Conservation (phyloP, 2,888 invertebrate species). For the Microctonus hyperodae region DNA sequence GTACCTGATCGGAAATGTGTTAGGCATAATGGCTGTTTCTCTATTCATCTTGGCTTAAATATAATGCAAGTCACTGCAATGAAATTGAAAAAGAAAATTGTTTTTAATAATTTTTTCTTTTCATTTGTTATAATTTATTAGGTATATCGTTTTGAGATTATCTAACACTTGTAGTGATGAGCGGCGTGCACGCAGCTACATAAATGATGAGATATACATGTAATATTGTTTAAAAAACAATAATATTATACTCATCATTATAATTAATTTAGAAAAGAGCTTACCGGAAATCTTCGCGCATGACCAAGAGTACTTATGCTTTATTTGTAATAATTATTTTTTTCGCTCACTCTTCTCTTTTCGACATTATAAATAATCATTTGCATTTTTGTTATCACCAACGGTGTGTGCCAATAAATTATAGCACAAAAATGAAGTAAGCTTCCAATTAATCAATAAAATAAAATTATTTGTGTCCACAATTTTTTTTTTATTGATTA, state of each 20-base stretch:
- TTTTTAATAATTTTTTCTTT: slow-evolving; percentile 30
- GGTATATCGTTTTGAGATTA: slow-evolving; percentile 33
- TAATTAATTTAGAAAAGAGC: slow-evolving; percentile 10
- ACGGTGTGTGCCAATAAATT: not conserved
- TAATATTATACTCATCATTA: slow-evolving; percentile 10
- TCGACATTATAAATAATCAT: not conserved
- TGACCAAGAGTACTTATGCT: slow-evolving; percentile 13
- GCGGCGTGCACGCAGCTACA: not conserved
- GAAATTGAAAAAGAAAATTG: slow-evolving; percentile 16
- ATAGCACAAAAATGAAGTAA: not conserved
- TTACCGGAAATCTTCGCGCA: not conserved
- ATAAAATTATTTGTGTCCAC: not conserved
- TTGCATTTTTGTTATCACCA: not conserved
- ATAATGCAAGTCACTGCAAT: slow-evolving; percentile 27
- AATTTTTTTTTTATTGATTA: slow-evolving; percentile 29
- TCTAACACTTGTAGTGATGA: slow-evolving; percentile 20
- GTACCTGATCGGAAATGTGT: slow-evolving; percentile 49
- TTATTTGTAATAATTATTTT: slow-evolving; percentile 16
- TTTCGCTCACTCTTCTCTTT: not conserved
- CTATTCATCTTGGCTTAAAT: slow-evolving; percentile 16
- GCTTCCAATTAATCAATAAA: not conserved
- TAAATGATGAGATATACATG: slow-evolving; percentile 24
- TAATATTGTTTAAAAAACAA: slow-evolving; percentile 20
- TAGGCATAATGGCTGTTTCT: slow-evolving; percentile 32
- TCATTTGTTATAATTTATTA: slow-evolving; percentile 9